phyloP scores from a whole-genome alignment of 2,888 invertebrate genomes.

The Empis stercorea region DNA sequence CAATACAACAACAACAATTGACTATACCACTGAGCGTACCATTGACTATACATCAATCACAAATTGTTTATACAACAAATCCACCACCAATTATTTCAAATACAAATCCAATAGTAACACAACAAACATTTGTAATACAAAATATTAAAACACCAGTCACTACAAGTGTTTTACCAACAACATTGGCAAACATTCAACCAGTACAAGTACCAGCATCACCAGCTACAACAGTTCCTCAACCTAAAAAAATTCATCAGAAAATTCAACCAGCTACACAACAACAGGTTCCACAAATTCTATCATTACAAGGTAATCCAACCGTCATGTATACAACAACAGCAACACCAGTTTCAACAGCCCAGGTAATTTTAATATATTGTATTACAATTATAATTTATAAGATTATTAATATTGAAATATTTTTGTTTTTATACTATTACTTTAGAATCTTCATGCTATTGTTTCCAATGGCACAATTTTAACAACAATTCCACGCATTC shows the following conservation, averaged over 20 bases:
- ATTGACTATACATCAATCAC: not conserved
- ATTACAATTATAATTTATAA: not conserved
- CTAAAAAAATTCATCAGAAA: not conserved
- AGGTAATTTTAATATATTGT: constrained; percentile 20
- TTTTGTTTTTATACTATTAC: not conserved
- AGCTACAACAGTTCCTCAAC: not conserved
- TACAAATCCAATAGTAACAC: constrained; percentile 3
- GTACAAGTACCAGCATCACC: constrained; percentile 10
- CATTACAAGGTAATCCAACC: constrained; percentile 38
- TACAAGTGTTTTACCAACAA: not conserved
- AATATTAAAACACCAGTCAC: constrained; percentile 5
- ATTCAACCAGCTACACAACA: constrained; percentile 14
- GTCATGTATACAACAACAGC: constrained; percentile 42
- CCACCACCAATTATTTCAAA: not conserved
- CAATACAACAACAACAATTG: constrained; percentile 4
- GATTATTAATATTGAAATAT: constrained; percentile 33
- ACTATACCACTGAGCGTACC: not conserved
- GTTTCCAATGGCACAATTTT: constrained; percentile 46
- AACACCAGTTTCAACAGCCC: constrained; percentile 19
- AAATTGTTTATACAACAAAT: constrained; percentile 13
- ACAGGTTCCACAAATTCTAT: constrained; percentile 22
- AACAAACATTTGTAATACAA: constrained; percentile 23
- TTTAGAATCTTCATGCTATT: constrained; percentile 16
- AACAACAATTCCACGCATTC: constrained; percentile 51
- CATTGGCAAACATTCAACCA: constrained; percentile 6